These are phyloP conservation scores for Dromiciops gliroides DNA, from an alignment of 2,113 vertebrate genomes.

Conservation along the genomic window DNA sequence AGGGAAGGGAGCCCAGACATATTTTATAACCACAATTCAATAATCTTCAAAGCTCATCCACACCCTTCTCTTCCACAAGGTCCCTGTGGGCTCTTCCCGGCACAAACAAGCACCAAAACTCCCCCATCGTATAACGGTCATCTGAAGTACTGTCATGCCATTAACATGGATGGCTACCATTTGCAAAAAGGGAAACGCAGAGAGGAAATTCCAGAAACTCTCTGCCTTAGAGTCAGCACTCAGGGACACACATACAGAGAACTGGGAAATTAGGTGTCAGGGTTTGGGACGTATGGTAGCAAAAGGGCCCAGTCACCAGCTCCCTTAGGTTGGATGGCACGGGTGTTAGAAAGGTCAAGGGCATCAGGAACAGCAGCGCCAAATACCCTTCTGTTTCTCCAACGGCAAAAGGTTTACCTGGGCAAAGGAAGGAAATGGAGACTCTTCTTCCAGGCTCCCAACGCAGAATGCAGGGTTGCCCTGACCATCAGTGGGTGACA, in stretches of 20 bases:
- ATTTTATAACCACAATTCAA: background rate
- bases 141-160: background rate
- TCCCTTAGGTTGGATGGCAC: background rate
- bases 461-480: conserved; percentile 82
- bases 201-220: background rate
- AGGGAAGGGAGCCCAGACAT: background rate
- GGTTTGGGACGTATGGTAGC: background rate
- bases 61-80: conserved; percentile 22
- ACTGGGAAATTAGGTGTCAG: too few species aligned
- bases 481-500: conserved; percentile 81
- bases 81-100: background rate
- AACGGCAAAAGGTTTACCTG: conserved; percentile 86
- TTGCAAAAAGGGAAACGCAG: background rate
- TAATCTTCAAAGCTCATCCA: conserved; percentile 3
- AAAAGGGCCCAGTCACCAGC: background rate
- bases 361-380: background rate
- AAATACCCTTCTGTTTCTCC: conserved; percentile 13
- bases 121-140: background rate
- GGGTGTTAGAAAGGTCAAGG: background rate
- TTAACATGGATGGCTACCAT: background rate
- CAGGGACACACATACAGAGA: background rate
- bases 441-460: conserved; percentile 93
- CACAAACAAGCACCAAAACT: background rate
- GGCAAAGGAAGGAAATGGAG: conserved; percentile 95
- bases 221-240: background rate